Percentiles rank a stretch among this genome's conserved stretches.
Evolutionary conservation across 1,140 invertebrate species (phyloP).

Genomic region (Tribolium madens): DNA sequence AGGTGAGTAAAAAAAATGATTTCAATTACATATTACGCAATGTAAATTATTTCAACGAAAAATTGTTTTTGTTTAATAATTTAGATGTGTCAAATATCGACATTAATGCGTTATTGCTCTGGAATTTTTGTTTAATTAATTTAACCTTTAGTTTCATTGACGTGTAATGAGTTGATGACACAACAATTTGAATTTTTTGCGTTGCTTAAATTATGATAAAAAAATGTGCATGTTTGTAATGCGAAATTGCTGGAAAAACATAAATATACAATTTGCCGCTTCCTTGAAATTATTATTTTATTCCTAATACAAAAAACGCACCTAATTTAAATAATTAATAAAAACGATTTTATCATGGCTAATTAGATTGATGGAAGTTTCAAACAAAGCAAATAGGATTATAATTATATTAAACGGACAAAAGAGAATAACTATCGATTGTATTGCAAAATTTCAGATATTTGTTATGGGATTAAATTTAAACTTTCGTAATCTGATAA

Average conservation of each 20-base stretch:
- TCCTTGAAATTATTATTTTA: not conserved
- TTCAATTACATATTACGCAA: no score
- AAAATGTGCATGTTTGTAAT: not conserved
- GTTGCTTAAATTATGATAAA: not conserved
- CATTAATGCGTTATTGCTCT: no score
- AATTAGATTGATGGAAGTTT: not conserved
- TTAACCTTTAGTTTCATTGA: not conserved
- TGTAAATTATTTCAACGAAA: not conserved
- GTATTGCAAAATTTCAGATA: no score
- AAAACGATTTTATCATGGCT: not conserved
- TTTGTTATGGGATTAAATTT: no score
- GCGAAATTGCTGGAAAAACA: not conserved
- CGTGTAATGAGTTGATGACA: not conserved
- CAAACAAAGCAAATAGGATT: no score
- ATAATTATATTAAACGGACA: no score
- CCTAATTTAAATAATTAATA: not conserved
- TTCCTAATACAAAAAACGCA: no score
- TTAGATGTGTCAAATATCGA: no score
- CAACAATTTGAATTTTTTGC: not conserved
- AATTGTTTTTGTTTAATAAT: not conserved
- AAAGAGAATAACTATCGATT: no score
- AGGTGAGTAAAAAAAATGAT: slow-evolving; percentile 75
- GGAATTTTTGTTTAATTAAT: not conserved
- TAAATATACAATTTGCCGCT: not conserved
- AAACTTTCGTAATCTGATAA: no score